Evolutionary conservation across 1,140 invertebrate species (phyloP), one percentile per base, ranked within the genome.

Genomic region (Zaprionus camerounensis): DNA sequence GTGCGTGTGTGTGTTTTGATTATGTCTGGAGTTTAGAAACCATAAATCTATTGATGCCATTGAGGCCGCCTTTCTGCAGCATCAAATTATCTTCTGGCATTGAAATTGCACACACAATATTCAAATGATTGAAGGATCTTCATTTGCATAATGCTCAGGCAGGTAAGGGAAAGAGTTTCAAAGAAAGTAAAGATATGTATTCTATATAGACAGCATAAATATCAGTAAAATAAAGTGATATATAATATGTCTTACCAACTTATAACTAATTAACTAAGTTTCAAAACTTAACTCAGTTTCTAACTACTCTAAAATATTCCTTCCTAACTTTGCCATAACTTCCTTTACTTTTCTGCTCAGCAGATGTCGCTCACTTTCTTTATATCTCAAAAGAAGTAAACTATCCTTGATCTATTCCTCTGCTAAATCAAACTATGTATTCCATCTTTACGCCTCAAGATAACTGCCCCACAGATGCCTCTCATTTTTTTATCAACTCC

Each of bases 31-130:
- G 81, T 88, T 88, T 88, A 85, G 85, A 90, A 90, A 90, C 85
- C 81, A 85, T 90, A 90, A 90, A 90, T 90, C 86, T 90, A 90
- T 90, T 90, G 85, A 90, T 85, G 81, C 63, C 85, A 83, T 88
- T 90, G 85, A 88, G 83, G 81, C 71, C 78, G 81, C 85, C 85
- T 88, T 85, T 90, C 85, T 90, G 56, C 82, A 77, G 82, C 79
- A 72, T 70, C 86, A 82, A 90, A 90, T 90, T 88, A 90, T 82
- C 85, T 90, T 65, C 72, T 84, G 79, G 68, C 84, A 88, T 88
- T 81, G 64, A 84, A 87, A 80, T 71, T 51, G 38, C 64, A 68
- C 64, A 61, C 46, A 68, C 31, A 76, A 71, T 70, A 82, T 80
- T 82, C 67, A 87, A 87, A 81, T 87, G 46, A 68, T 73, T 80